phyloP scores from a whole-genome alignment of 2,113 vertebrate species.

The Podilymbus podiceps region DNA sequence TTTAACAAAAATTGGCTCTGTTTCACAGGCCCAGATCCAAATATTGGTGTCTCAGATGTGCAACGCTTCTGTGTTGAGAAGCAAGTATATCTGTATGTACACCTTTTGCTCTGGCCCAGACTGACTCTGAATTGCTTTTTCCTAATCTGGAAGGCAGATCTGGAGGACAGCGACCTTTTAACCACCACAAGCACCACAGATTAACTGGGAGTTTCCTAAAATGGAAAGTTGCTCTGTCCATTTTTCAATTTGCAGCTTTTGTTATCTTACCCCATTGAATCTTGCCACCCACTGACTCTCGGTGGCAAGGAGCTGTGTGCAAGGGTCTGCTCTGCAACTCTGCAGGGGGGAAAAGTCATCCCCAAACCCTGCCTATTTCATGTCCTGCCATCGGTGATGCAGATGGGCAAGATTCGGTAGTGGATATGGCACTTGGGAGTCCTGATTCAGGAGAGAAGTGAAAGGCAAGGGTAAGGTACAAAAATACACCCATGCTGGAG shows the following conservation, averaged over 20 bases:
- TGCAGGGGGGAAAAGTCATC: neutral
- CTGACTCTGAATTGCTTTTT: conserved; percentile 8
- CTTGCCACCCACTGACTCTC: fast-evolving
- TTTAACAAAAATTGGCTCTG: neutral
- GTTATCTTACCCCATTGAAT: neutral
- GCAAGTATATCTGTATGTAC: neutral
- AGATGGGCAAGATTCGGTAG: fast-evolving
- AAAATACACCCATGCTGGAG: fast-evolving
- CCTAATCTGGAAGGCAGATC: conserved; percentile 14
- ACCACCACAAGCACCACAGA: neutral
- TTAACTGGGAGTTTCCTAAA: neutral
- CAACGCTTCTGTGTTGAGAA: neutral
- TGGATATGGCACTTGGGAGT: neutral
- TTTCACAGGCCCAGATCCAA: neutral
- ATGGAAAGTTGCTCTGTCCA: neutral
- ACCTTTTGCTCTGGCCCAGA: neutral
- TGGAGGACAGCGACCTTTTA: neutral
- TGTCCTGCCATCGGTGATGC: neutral
- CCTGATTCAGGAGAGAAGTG: neutral
- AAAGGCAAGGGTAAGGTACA: neutral
- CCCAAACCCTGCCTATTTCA: neutral
- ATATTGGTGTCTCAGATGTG: neutral
- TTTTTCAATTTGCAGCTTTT: neutral
- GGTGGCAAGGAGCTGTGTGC: neutral
- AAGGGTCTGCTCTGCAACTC: neutral